Evolutionary conservation across 2,888 invertebrate species (phyloP).

Genomic region (Platerodrilus igneus): DNA sequence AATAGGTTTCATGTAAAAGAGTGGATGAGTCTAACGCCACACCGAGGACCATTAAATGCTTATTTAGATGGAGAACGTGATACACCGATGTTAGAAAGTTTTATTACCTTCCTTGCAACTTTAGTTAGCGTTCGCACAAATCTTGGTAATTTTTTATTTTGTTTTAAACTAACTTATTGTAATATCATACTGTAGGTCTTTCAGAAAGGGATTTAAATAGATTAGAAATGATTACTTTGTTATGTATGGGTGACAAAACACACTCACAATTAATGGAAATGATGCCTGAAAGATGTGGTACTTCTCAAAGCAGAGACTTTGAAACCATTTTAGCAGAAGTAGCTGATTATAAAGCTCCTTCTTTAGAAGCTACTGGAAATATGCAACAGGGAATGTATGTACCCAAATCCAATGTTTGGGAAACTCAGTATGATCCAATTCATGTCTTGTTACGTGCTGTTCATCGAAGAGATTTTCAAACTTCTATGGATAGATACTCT

Average conservation of each 20-base stretch:
- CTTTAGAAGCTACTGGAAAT: conserved; percentile 72
- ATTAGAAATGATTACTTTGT: conserved; percentile 86
- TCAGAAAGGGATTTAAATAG: conserved; percentile 61
- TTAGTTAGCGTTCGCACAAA: conserved; percentile 85
- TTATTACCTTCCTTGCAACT: conserved; percentile 85
- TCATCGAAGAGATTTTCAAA: conserved; percentile 88
- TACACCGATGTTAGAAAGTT: conserved; percentile 86
- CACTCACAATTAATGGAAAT: conserved; percentile 92
- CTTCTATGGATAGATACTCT: conserved; percentile 88
- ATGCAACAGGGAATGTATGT: conserved; percentile 82
- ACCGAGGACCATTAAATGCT: conserved; percentile 57
- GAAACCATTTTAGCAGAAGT: conserved; percentile 76
- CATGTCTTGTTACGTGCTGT: conserved; percentile 88
- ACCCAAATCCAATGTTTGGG: conserved; percentile 85
- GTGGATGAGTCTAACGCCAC: conserved; percentile 75
- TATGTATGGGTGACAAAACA: conserved; percentile 92
- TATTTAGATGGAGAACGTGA: conserved; percentile 75
- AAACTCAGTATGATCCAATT: conserved; percentile 87
- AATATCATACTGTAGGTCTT: conserved; percentile 47
- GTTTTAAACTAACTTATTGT: not conserved
- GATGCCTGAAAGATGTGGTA: conserved; percentile 95
- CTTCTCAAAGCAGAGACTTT: conserved; percentile 82
- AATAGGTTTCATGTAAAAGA: conserved; percentile 79
- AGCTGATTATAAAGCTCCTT: conserved; percentile 67
- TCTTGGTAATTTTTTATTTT: conserved; percentile 55